Base-by-base conservation (phyloP, 2,797 vertebrate genomes). In the Myotis findleyi region DNA sequence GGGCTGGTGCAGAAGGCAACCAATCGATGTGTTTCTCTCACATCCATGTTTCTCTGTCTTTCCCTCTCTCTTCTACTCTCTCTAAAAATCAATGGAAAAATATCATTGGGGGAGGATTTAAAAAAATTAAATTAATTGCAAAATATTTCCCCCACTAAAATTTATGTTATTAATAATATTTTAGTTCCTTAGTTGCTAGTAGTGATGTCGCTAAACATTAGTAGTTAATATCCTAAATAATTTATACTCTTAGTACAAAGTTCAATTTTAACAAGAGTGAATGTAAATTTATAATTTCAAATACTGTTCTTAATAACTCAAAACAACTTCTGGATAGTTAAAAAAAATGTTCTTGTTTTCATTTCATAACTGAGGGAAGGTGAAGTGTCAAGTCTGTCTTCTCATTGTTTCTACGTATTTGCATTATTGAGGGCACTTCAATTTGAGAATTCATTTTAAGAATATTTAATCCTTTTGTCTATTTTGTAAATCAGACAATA, bases 241-340 rank as follows among this genome's bases (percentile, higher is more conserved):
- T 66, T 47, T 33, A 57, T 87, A 89, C 49, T 49, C 7, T 76
- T 51, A 76, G 33, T 41, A 75, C 21, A 18, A 76, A 91, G n/a
- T 85, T 94, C 13, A 71, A 27, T 30, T 92, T 71, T 69, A 89
- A 69, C 20, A 41, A 87, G 71, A 93, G 23, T 69, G 53, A 89
- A 33, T 82, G 8, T 71, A n/a, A 73, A 62, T 25, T 59, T 89
- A 13, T 33, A 21, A 79, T 81, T 87, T 95, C n/a, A 80, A 82
- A 62, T 71, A 53, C 47, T 44, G 33, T 27, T 57, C 87, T 87
- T 91, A 33, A 68, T 68, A 77, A 82, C 82, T 66, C 33, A 69
- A 85, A 69, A 38, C 2, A 72, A 62, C 47, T 87, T 62, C 14
- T 55, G 27, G 4, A n/a, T 66, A 62, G 38, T 33, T 76, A 27